Percentiles rank a stretch among this genome's conserved stretches.
phyloP scores from a whole-genome alignment of 2,113 vertebrate genomes.

The Microtus pennsylvanicus region DNA sequence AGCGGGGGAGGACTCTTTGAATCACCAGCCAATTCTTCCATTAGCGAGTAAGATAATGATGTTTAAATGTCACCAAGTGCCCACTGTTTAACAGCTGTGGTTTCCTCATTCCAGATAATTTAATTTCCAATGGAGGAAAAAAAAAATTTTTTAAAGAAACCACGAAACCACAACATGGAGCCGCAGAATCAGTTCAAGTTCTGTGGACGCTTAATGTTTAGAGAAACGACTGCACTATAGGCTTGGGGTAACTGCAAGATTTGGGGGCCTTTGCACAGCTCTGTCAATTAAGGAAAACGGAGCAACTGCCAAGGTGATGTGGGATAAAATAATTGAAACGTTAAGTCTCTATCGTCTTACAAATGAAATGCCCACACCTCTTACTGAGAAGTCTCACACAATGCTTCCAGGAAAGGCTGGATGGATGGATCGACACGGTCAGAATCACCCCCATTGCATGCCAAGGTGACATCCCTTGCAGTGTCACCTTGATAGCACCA shows the following conservation, averaged over 20 bases:
- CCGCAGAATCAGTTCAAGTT: not conserved
- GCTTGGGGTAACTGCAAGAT: not conserved
- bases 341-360: not conserved
- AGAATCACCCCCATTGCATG: accelerated
- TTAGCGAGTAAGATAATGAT: constrained; percentile 63
- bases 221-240: not conserved
- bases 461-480: not conserved
- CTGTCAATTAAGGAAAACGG: not conserved
- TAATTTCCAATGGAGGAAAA: constrained; percentile 78
- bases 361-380: not conserved
- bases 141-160: not conserved
- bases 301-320: not conserved
- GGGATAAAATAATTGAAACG: too few relatives aligned
- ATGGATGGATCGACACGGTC: accelerated
- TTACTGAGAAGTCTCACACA: accelerated
- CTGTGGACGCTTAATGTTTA: constrained; percentile 54
- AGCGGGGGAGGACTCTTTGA: constrained; percentile 50
- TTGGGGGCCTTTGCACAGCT: not conserved
- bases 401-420: not conserved
- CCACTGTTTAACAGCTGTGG: constrained; percentile 81
- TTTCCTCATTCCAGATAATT: constrained; percentile 83
- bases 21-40: constrained; percentile 79
- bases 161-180: constrained; percentile 67
- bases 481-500: accelerated
- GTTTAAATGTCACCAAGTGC: constrained; percentile 84